phyloP scores from a whole-genome alignment of 2,113 vertebrate species.

The Rutilus rutilus region DNA sequence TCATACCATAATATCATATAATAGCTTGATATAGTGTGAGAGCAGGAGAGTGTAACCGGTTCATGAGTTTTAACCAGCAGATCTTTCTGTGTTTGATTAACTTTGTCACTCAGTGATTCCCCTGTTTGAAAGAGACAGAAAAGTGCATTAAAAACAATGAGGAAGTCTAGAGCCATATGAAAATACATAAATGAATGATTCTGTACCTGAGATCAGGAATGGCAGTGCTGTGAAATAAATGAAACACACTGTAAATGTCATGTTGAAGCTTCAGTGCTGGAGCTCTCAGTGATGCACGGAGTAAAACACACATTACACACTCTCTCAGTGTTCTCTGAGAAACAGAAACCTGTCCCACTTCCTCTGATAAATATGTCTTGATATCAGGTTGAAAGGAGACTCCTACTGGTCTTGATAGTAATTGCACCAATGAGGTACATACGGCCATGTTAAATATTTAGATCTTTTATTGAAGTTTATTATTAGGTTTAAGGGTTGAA shows the following conservation, averaged over 20 bases:
- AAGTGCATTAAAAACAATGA: background rate
- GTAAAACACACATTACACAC: background rate
- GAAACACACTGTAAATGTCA: background rate
- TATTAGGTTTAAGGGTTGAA: background rate
- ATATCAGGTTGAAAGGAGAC: background rate
- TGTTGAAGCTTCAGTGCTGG: background rate
- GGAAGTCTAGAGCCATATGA: background rate
- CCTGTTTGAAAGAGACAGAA: background rate
- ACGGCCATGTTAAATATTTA: background rate
- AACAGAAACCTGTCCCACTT: background rate
- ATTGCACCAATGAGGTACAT: background rate
- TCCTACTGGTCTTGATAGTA: background rate
- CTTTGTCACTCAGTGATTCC: conserved; percentile 20
- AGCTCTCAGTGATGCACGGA: background rate
- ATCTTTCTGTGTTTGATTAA: conserved; percentile 35
- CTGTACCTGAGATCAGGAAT: background rate
- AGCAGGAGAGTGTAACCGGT: conserved; percentile 39
- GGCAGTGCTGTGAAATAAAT: background rate
- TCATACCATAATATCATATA: conserved; percentile 55
- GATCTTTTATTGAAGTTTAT: background rate
- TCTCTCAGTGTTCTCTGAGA: background rate
- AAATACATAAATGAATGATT: background rate
- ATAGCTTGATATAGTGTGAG: conserved; percentile 36
- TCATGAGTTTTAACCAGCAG: background rate
- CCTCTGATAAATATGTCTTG: background rate